These are phyloP conservation scores for Epinotia brunnichana DNA, from an alignment of 2,888 invertebrate species.

Conservation along the genomic window DNA sequence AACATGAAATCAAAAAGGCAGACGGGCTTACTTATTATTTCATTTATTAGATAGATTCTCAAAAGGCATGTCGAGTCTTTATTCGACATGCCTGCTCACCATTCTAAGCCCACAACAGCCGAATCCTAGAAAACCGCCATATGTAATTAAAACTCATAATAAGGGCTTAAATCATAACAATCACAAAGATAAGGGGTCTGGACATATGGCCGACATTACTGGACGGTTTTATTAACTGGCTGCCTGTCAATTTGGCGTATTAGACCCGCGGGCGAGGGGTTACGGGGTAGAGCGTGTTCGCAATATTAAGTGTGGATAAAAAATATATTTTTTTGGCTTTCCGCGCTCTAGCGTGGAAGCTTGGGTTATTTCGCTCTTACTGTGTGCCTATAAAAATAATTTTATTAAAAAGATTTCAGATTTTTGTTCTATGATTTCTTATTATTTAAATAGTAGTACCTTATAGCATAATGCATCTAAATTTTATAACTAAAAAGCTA, in stretches of 20 bases:
- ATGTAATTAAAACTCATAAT: conserved; percentile 41
- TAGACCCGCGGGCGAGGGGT: conserved; percentile 63
- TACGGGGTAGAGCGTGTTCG: conserved; percentile 58
- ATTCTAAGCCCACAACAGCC: background rate
- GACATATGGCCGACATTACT: conserved; percentile 78
- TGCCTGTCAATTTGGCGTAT: conserved; percentile 80
- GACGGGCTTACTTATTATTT: no score
- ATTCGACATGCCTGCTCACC: background rate
- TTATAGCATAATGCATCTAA: no score
- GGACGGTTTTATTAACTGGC: conserved; percentile 77
- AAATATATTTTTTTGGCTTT: conserved; percentile 6
- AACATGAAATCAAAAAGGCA: no score
- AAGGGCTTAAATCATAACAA: conserved; percentile 39
- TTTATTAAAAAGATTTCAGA: background rate
- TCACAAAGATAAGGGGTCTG: conserved; percentile 56
- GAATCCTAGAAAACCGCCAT: conserved; percentile 22
- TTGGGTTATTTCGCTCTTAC: background rate
- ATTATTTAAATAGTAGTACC: background rate
- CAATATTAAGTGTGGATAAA: conserved; percentile 16
- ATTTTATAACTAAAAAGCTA: no score
- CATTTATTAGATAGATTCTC: no score
- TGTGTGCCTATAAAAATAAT: no score
- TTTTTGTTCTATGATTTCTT: background rate
- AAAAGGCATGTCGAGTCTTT: no score
- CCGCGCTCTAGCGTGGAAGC: background rate